Base-by-base conservation (phyloP, 2,888 invertebrate genomes). In the Xylota segnis region DNA sequence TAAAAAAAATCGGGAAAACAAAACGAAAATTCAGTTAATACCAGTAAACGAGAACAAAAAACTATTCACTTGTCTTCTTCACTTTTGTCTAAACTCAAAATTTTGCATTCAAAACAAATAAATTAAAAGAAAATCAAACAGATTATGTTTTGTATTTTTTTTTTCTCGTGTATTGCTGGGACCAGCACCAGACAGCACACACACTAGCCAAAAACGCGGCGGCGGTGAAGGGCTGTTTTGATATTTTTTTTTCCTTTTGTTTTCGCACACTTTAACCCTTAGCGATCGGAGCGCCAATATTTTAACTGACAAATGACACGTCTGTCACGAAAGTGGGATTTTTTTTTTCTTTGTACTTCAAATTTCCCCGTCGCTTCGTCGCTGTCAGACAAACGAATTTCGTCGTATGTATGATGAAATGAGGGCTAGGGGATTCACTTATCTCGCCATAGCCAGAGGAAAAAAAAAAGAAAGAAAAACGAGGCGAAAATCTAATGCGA, bases 1-100 rank as follows among this genome's bases (percentile, higher is more conserved):
- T 75, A 70, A 76, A 76, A 78, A 72, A 66, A 79, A 81, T 66
- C 47, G 47, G 59, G 61, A 77, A 86, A 82, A 86, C 76, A 86
- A 86, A 86, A 86, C 86, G 81, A 77, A 86, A 81, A 82, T 82
- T 81, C 29, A 75, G 75, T 59, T 77, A 68, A 74, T 47, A 61
- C 43, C 32, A 70, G 18, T 52, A 66, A 14, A 70, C 70, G 70
- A 72, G 18, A 18, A 70, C 68, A 61, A 70, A 68, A 77, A 61
- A 50, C 43, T 32, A 66, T 65, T 71, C 83, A 84, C 79, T 84
- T 52, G 68, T 3, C 50, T 50, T 75, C 43, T 68, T 78, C 83
- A 78, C 83, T 83, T 78, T 65, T 12, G 14, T 63, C 18, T 65
- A 40, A 58, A 45, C 14, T 45, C 68, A 45, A 68, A 72, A 65